A percentile compares a stretch with the other conserved stretches of the same genome.
phyloP scores from a whole-genome alignment of 2,113 vertebrate genomes.

The Loxodonta africana region DNA sequence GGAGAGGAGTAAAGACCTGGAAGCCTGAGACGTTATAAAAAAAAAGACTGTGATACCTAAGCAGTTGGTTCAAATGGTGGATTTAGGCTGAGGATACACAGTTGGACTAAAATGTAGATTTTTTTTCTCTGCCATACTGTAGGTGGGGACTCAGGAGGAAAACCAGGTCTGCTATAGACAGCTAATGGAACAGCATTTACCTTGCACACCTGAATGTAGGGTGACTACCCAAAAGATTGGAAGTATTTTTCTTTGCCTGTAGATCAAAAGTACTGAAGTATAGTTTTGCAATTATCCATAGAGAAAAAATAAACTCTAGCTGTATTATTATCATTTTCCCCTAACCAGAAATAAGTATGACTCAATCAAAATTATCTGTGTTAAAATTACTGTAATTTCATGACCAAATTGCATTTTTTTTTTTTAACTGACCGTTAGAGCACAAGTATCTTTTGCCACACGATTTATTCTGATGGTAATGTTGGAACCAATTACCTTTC shows the following conservation, averaged over 20 bases:
- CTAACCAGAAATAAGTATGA: neutral
- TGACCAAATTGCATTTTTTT: neutral
- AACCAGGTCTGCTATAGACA: neutral
- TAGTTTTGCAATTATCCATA: constrained; percentile 9
- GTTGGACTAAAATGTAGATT: neutral
- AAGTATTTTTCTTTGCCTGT: constrained; percentile 49
- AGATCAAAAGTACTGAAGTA: neutral
- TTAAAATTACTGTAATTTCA: constrained; percentile 41
- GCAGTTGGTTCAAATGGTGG: neutral
- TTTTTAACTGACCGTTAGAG: constrained; percentile 47
- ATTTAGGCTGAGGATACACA: neutral
- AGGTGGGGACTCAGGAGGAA: neutral
- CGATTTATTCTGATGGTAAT: constrained; percentile 11
- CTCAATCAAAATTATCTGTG: constrained; percentile 18
- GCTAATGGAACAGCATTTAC: neutral
- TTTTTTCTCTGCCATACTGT: neutral
- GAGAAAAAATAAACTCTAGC: neutral
- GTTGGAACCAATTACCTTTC: neutral
- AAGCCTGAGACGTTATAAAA: neutral
- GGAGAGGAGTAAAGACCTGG: neutral
- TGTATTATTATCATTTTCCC: constrained; percentile 15
- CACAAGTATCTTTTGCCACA: neutral
- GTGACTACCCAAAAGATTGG: neutral
- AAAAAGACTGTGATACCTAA: neutral
- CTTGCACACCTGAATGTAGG: neutral